A percentile compares a stretch with the other conserved stretches of the same genome.
These are phyloP conservation scores for Dendrocincla fuliginosa DNA, from an alignment of 2,797 vertebrate species.

Conservation along the genomic window DNA sequence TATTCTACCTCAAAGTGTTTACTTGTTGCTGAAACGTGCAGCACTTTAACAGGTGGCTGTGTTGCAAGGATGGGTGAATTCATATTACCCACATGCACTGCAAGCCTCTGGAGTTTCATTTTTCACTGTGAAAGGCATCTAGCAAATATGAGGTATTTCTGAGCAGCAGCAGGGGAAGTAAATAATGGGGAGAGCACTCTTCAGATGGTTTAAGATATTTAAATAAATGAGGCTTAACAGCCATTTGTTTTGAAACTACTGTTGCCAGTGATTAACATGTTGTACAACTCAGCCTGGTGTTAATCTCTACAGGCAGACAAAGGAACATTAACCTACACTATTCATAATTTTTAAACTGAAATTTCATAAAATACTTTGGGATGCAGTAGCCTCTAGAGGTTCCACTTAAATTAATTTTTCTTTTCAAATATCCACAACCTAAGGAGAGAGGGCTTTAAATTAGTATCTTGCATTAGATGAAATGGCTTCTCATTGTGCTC, in stretches of 20 bases:
- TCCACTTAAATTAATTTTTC: not conserved
- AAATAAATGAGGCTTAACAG: conserved; percentile 35
- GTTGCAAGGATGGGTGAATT: not conserved
- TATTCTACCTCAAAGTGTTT: not conserved
- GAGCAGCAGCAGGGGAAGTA: not conserved
- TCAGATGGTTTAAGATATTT: not conserved
- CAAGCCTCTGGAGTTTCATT: not conserved
- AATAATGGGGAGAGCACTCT: not conserved
- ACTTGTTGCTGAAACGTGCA: not conserved
- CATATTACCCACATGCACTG: not conserved
- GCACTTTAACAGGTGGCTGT: not conserved
- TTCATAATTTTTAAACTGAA: conserved; percentile 36
- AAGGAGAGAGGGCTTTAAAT: conserved; percentile 15
- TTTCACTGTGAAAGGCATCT: not conserved
- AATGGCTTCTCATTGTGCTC: not conserved
- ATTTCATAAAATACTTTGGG: not conserved
- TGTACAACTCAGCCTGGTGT: not conserved
- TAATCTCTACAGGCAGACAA: not conserved
- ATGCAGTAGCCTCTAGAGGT: not conserved
- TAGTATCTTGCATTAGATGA: not conserved
- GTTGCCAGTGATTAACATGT: conserved; percentile 11
- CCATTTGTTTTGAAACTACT: not conserved
- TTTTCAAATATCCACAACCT: not conserved
- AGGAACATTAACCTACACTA: not conserved
- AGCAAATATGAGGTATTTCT: not conserved